Conservation (phyloP, 2,797 vertebrate genomes). For the Vipera ursinii region DNA sequence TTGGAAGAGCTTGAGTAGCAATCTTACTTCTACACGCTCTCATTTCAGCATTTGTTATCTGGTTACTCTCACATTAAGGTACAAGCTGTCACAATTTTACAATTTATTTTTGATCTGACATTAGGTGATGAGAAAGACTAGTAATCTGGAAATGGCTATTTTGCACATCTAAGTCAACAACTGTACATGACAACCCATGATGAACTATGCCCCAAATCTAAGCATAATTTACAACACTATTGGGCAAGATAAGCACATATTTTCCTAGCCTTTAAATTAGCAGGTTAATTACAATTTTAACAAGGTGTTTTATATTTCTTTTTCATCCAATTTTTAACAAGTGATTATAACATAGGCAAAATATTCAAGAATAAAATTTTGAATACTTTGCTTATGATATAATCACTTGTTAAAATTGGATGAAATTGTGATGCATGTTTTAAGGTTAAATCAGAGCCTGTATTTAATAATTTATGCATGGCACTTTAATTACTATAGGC, state of each 20-base stretch:
- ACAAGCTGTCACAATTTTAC: neutral
- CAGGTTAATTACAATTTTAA: slow-evolving; percentile 1
- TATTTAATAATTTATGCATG: neutral
- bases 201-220: neutral
- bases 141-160: neutral
- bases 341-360: neutral
- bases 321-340: neutral
- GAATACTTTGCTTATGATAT: neutral
- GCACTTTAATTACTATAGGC: neutral
- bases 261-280: neutral
- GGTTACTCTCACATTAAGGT: neutral
- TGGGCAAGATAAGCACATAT: neutral
- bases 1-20: neutral
- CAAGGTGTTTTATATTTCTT: neutral
- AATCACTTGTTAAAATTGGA: neutral
- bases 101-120: neutral
- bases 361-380: neutral
- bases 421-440: neutral
- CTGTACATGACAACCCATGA: neutral
- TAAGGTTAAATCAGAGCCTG: slow-evolving; percentile 6
- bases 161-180: neutral
- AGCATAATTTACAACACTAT: neutral
- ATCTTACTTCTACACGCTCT: neutral
- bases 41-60: neutral
- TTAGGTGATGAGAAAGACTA: neutral